Evolutionary conservation across 1,140 invertebrate genomes (phyloP).

Genomic region (Marisa cornuarietis): DNA sequence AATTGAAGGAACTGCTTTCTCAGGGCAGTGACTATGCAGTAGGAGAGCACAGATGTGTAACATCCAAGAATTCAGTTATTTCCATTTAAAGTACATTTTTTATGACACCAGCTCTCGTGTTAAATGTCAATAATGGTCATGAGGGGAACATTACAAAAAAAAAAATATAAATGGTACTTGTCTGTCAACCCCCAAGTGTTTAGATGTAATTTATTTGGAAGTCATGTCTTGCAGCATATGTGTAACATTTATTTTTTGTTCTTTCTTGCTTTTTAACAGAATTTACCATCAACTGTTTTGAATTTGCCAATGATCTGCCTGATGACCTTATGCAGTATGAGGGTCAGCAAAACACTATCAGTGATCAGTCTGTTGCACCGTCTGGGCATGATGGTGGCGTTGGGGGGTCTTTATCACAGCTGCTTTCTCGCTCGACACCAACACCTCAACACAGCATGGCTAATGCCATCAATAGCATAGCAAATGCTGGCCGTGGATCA

Average conservation of each 20-base stretch:
- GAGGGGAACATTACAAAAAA: too few species aligned
- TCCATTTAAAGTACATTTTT: too few species aligned
- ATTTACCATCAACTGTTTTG: conserved; percentile 1
- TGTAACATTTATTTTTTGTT: not conserved
- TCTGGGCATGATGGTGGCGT: conserved; percentile 30
- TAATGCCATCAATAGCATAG: conserved; percentile 32
- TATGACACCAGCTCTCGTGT: too few species aligned
- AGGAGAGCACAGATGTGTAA: too few species aligned
- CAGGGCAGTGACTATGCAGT: too few species aligned
- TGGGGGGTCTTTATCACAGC: conserved; percentile 53
- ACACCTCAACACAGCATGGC: conserved; percentile 39
- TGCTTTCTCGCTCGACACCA: conserved; percentile 50
- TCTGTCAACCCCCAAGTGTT: too few species aligned
- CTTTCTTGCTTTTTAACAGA: not conserved
- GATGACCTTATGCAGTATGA: conserved; percentile 80
- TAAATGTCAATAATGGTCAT: too few species aligned
- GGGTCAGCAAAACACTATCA: conserved; percentile 49
- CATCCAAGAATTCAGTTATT: too few species aligned
- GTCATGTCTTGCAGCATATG: not conserved
- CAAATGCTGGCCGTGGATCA: conserved; percentile 48
- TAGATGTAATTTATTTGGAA: not conserved
- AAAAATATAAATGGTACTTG: too few species aligned
- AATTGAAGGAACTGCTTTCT: too few species aligned
- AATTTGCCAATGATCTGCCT: conserved; percentile 76
- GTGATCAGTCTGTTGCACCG: conserved; percentile 36